phyloP scores from a whole-genome alignment of 2,113 vertebrate genomes.

The Ascaphus truei region DNA sequence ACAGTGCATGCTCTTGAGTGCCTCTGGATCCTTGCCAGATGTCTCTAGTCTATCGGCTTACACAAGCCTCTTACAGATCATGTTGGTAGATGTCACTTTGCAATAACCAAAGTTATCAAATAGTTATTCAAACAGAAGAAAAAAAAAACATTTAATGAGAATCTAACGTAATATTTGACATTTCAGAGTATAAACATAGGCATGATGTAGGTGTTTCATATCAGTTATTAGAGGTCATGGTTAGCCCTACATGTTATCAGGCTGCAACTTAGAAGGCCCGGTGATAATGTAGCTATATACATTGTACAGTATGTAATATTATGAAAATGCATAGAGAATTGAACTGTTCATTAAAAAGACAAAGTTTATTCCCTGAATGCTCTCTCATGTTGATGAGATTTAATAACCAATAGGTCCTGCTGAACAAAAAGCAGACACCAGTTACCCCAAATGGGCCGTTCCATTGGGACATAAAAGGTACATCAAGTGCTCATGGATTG shows the following conservation, averaged over 20 bases:
- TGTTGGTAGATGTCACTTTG: background rate
- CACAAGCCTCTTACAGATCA: background rate
- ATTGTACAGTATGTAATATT: background rate
- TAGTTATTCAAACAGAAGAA: background rate
- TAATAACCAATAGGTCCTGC: background rate
- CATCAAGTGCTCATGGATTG: too few relatives aligned
- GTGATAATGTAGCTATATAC: background rate
- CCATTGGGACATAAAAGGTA: too few relatives aligned
- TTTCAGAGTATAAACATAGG: background rate
- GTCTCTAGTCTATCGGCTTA: background rate
- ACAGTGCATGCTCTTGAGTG: background rate
- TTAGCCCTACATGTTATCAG: background rate
- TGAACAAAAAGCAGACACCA: background rate
- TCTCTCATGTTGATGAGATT: background rate
- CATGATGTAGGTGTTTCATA: conserved; percentile 25
- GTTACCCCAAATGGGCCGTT: too few relatives aligned
- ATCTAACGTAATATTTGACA: background rate
- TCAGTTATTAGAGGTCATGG: conserved; percentile 1
- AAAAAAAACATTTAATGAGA: background rate
- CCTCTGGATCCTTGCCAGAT: background rate
- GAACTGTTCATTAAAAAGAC: background rate
- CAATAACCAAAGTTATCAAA: background rate
- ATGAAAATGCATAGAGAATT: background rate
- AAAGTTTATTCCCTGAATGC: background rate
- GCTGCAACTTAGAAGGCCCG: background rate